Percentiles rank a stretch among this genome's conserved stretches.
Conservation (phyloP, 2,888 invertebrate genomes). For the Drosophila percnosoma region DNA sequence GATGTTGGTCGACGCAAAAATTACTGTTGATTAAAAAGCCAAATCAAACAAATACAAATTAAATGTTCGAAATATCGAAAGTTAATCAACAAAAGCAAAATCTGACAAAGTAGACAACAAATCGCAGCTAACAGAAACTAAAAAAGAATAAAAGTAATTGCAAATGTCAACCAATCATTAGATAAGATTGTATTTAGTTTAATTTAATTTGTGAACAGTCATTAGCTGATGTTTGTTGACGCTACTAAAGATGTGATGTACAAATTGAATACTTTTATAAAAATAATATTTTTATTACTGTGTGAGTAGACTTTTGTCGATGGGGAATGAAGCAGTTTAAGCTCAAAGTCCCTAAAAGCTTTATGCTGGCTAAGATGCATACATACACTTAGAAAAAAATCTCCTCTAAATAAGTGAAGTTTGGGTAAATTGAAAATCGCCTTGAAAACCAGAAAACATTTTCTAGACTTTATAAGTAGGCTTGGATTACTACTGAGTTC, state of each 20-base stretch:
- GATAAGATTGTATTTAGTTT: too few relatives aligned
- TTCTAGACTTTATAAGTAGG: not conserved
- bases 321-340: slow-evolving; percentile 5
- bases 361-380: not conserved
- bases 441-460: not conserved
- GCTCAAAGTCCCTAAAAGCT: slow-evolving; percentile 10
- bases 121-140: not conserved
- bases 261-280: too few relatives aligned
- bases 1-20: not conserved
- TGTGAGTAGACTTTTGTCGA: slow-evolving; percentile 7
- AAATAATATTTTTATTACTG: not conserved
- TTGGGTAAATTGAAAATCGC: not conserved
- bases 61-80: slow-evolving; percentile 10
- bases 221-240: not conserved
- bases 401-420: not conserved
- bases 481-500: not conserved
- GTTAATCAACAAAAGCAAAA: slow-evolving; percentile 7
- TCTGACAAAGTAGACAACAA: not conserved
- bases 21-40: slow-evolving; percentile 29
- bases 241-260: not conserved
- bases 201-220: not conserved
- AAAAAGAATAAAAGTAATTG: not conserved
- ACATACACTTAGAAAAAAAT: not conserved
- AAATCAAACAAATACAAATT: slow-evolving; percentile 6
- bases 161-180: not conserved